Base-by-base conservation (phyloP, 2,888 invertebrate species). In the Tinea pellionella region DNA sequence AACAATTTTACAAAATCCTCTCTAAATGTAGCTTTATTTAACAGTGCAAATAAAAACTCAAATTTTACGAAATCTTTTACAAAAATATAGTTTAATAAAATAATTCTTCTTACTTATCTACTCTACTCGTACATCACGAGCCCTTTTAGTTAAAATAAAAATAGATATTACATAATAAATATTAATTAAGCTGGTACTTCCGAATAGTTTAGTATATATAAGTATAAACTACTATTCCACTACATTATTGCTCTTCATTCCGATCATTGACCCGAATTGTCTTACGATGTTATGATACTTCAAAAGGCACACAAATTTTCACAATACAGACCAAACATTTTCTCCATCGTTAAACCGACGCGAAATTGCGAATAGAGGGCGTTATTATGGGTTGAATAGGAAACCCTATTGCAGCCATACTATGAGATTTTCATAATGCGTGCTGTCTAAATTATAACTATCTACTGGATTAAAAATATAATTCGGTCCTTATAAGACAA, bases 311-410 rank as follows among this genome's bases (percentile, higher is more conserved):
- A 53, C 18, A 53, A 18, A 53, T 24, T 53, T 24, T 53, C 53
- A 9, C 53, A 24, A 24, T 24, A 24, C 53, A 24, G 18, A 24
- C 53, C 6, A 53, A 53, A 18, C 12, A 18, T 53, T 53, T 53
- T 53, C 53, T 24, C 24, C 53, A 69, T 71, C 75, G 74, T 77
- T 78, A 77, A 78, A 78, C 77, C 70, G 69, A 73, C 71, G 71
- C 72, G 71, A 70, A 78, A 74, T 69, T 71, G 71, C 71, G 73
- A 66, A 77, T 74, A 74, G 74, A 79, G 74, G 75, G 77, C 77
- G 77, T 78, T 70, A 78, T 78, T 74, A 80, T 79, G 78, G 75
- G 80, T 79, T 79, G 79, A 83, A 83, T 82, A 81, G 76, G 77
- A 75, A 80, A 78, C 75, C 74, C 72, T 75, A 6, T 1, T 16